Base-by-base conservation (phyloP, 2,113 vertebrate species). In the Nyctereutes procyonoides region DNA sequence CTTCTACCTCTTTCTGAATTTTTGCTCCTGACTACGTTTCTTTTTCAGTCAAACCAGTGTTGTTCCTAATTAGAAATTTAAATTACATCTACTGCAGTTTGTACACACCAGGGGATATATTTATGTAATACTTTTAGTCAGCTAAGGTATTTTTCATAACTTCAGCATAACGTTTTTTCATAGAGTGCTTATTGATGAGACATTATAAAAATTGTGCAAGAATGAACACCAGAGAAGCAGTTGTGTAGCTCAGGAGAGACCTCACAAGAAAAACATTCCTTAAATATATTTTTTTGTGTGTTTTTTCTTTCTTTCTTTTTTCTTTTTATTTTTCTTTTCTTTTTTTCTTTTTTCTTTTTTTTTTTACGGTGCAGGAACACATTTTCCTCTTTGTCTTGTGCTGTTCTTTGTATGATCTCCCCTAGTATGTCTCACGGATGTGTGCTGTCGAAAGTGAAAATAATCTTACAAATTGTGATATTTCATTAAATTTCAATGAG, bases 401-500 rank as follows among this genome's bases (percentile, higher is more conserved):
- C 28, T 60, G 9, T 48, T 95, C 92, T 94, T 85, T 55, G 26
- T 60, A 19, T 35, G 15, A 51, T 53, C 32, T 84, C n/a, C 26
- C 77, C 92, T 17, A 48, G 30, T 94, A 14, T 69, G 12, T 83
- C n/a, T 90, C 83, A 84, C 11, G 62, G 92, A 95, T 77, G 79
- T 97, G 92, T 35, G 48, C 63, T 83, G n/a, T 93, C 97, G 83
- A 96, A 98, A 97, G 95, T 97, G 97, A 79, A 96, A 94, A 92
- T 90, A 92, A 96, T 98, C 95, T 97, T 96, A 89, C 56, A 88
- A 88, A 96, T 97, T 82, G 53, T 67, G 82, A 88, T 38, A 88
- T 90, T 97, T 98, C 92, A 95, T 98, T 98, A 98, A 98, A 98
- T 98, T 97, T 97, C 98, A 96, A 79, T 96, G 95, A 98, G 96